Evolutionary conservation across 1,140 invertebrate species (phyloP), one percentile per base, ranked within the genome.

Genomic region (Littorina saxatilis): DNA sequence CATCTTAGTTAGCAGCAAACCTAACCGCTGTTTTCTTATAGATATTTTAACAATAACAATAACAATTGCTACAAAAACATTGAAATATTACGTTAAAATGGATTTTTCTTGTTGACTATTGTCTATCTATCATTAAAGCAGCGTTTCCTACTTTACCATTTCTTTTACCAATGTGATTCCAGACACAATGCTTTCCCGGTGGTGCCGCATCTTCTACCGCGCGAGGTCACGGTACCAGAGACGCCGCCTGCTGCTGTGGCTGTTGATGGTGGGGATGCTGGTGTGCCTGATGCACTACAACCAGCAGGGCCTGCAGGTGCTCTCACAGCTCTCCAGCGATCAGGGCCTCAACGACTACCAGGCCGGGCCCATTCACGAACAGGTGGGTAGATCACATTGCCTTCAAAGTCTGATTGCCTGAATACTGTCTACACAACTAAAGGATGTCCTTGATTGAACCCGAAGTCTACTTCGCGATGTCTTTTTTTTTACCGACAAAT

Each of bases 141-240:
- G n/a, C n/a, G n/a, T n/a, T n/a, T n/a, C n/a, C n/a, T n/a, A n/a
- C n/a, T n/a, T n/a, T n/a, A n/a, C n/a, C n/a, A n/a, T n/a, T n/a
- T n/a, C n/a, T n/a, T n/a, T n/a, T n/a, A n/a, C 17, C 13, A 7
- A n/a, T 66, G 11, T 27, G 29, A 15, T 37, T 58, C 20, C 52
- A 47, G 35, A 58, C 29, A 50, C 29, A 23, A 73, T 73, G 73
- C 35, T n/a, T 23, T 68, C 40, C 23, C 61, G 55, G 37, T 75
- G 61, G 40, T 81, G 73, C 55, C 79, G 81, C n/a, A 9, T 81
- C 13, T 50, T 83, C 43, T 73, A 85, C 79, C 35, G 79, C 20
- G 83, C 83, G n/a, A 75, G 83, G 40, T 82, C 83, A 39, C 50
- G 81, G 27, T 80, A 78, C n/a, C 78, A 82, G 79, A 72, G 83